Conservation (phyloP, 2,113 vertebrate species). For the Neolamprologus ventralis region DNA sequence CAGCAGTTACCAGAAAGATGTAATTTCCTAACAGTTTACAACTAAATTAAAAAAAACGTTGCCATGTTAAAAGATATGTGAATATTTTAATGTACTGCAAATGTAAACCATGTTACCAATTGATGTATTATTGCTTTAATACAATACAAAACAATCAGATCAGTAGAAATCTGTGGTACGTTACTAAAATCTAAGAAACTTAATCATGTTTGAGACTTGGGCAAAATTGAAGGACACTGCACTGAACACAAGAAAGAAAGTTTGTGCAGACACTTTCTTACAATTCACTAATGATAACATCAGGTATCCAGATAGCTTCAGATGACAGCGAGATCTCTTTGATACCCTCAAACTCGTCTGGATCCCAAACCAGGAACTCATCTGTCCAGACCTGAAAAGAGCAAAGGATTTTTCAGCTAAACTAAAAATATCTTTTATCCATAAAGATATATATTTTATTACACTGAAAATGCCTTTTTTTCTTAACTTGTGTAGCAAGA, state of each 20-base stretch:
- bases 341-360: constrained; percentile 75
- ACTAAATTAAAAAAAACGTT: rapidly evolving
- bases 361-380: constrained; percentile 80
- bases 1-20: not conserved
- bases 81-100: not conserved
- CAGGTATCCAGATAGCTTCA: constrained; percentile 76
- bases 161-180: not conserved
- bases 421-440: not conserved
- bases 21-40: not conserved
- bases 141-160: not conserved
- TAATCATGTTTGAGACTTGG: not conserved
- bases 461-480: not conserved
- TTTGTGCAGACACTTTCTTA: constrained; percentile 32
- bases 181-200: not conserved
- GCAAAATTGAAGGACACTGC: not conserved
- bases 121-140: not conserved
- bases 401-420: not conserved
- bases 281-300: constrained; percentile 77
- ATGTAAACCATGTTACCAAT: not conserved
- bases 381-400: constrained; percentile 76
- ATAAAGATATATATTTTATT: not conserved
- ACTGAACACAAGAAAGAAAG: not conserved
- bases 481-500: not conserved
- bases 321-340: constrained; percentile 78
- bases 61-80: not conserved